Conservation (phyloP, 2,888 invertebrate species). For the Acanthosoma haemorrhoidale region DNA sequence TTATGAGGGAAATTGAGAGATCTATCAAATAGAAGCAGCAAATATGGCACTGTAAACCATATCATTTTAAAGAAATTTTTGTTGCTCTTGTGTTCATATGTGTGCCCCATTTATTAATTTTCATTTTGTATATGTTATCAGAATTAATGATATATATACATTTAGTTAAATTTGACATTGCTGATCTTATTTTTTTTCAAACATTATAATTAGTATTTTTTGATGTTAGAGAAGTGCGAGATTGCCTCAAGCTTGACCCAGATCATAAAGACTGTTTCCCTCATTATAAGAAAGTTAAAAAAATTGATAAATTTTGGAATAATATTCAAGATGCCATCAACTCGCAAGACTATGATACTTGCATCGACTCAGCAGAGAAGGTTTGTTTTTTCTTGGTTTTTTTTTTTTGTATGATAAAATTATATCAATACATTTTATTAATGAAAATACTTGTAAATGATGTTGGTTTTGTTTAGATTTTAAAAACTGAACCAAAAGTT, state of each 20-base stretch:
- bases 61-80: too few relatives aligned
- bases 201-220: slow-evolving; percentile 3
- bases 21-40: too few relatives aligned
- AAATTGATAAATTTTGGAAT: slow-evolving; percentile 73
- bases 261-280: slow-evolving; percentile 95
- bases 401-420: too few relatives aligned
- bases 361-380: slow-evolving; percentile 62
- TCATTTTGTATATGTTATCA: too few relatives aligned
- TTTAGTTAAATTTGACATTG: background rate
- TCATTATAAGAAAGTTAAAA: slow-evolving; percentile 92
- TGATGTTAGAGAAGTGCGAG: slow-evolving; percentile 83
- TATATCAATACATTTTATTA: background rate
- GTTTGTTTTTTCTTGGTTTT: slow-evolving; percentile 44
- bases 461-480: slow-evolving; percentile 44
- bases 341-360: slow-evolving; percentile 60
- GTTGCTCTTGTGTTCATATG: too few relatives aligned
- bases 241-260: slow-evolving; percentile 93
- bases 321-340: slow-evolving; percentile 60
- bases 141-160: background rate
- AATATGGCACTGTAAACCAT: too few relatives aligned
- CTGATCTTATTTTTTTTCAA: background rate
- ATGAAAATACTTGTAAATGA: background rate
- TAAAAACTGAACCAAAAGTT: slow-evolving; percentile 56
- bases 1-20: too few relatives aligned
- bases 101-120: too few relatives aligned